Evolutionary conservation across 53 echinoderm and acorn worm species (phyloP), one percentile per base, ranked within the genome.

Genomic region (Mesocentrotus franciscanus): DNA sequence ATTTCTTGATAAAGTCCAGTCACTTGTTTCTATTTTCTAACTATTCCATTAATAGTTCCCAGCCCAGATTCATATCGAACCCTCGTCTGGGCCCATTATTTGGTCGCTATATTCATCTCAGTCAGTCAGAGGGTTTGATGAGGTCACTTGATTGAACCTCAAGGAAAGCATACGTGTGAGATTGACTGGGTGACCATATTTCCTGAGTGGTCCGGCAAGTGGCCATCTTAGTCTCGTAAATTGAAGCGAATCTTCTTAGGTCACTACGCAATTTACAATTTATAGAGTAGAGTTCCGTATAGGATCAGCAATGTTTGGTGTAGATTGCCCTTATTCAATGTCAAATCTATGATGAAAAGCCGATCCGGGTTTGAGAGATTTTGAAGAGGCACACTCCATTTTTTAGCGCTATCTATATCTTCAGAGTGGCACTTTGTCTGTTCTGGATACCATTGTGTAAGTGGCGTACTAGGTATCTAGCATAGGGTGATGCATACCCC

Each of bases 271-370:
- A 87, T 87, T 13, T 81, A 64, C 16, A 64, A 18, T 64, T 64
- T 64, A 20, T 18, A 81, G 76, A 76, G 76, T 9, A 42, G 84
- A 84, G 84, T 8, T 55, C 20, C 39, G 22, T 26, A 29, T 4
- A 75, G 24, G 84, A 36, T 84, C 84, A 55, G 26, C 26, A 29
- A 8, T 58, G 59, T 58, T 27, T 87, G 58, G n/a, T 87, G 58
- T 58, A 58, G 87, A 56, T 87, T 87, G 18, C 87, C 87, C 87
- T n/a, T 87, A 56, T 11, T 87, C 87, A 87, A 87, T 58, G 87
- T 87, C 87, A 58, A 29, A 87, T 57, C 27, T 59, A 58, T 56
- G 10, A n/a, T 87, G 87, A 84, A 27, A 58, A 87, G 56, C 87
- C 29, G 56, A 56, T 87, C 26, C 13, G 26, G 87, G 27, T 87